Percentiles rank a stretch among this genome's conserved stretches.
phyloP scores from a whole-genome alignment of 2,888 invertebrate genomes.

The Drosophila longiperda region DNA sequence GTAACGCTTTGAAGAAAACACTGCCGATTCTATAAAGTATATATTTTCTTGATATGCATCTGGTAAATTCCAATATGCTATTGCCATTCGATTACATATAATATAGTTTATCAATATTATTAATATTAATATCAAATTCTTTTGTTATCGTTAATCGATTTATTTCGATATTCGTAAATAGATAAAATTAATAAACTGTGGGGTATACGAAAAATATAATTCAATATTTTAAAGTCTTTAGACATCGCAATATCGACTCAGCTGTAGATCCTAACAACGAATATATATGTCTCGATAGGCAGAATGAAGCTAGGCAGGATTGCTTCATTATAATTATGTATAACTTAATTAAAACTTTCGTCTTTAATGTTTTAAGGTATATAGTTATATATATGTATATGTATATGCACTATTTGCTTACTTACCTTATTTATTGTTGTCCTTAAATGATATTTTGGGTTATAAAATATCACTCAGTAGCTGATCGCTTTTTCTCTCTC shows the following conservation, averaged over 20 bases:
- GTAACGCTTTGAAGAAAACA: too few relatives aligned
- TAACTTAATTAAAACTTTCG: neutral
- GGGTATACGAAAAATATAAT: neutral
- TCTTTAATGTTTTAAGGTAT: neutral
- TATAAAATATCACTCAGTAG: constrained; percentile 76
- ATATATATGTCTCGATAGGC: neutral
- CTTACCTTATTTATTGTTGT: constrained; percentile 75
- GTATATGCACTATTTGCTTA: neutral
- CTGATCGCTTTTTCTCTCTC: constrained; percentile 49
- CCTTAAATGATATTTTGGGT: constrained; percentile 76
- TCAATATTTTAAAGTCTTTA: neutral
- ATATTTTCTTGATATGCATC: neutral
- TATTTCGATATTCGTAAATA: neutral
- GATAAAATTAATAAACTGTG: neutral
- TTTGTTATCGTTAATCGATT: neutral
- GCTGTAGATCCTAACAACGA: neutral
- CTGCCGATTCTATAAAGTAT: neutral
- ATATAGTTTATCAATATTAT: neutral
- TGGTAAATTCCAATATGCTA: neutral
- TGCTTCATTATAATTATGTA: neutral
- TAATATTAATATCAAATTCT: neutral
- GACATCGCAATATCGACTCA: neutral
- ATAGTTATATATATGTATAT: neutral
- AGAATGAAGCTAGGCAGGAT: too few relatives aligned
- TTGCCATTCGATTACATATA: neutral